Base-by-base conservation (phyloP, 2,797 vertebrate species). In the Cephalopachus bancanus region DNA sequence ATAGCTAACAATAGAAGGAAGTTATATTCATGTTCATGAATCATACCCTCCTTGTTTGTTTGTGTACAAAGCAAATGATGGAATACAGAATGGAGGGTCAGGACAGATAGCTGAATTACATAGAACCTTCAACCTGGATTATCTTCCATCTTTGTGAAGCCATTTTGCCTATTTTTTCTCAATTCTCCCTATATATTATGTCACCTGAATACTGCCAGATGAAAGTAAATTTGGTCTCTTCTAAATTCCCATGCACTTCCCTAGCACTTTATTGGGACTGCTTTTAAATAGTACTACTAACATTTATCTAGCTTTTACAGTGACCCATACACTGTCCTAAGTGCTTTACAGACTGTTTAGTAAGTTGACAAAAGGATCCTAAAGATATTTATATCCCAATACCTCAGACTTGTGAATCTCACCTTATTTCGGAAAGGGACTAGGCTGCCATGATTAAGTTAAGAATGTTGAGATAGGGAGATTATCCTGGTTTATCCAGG, bases 51-150 rank as follows among this genome's bases (percentile, higher is more conserved):
- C 30, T 33, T 79, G 24, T 20, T 76, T 37, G 65, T 81, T 14
- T 75, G 30, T 30, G 33, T 30, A 30, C 3, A n/a, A 79, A 55
- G 22, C 5, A 5, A 26, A 71, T 7, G 0, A 3, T 20, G 33
- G 22, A 59, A 4, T 17, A 51, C 11, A 78, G 4, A 7, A 62
- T 9, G 5, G 11, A 51, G 19, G 12, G 33, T 0, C 15, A 28
- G 9, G 16, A 55, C 2, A 19, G 4, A 64, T 0, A 30, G 28
- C 10, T 10, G 1, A 79, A 10, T 30, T n/a, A 17, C 0, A 2
- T 0, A 60, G 20, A 3, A 6, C 2, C 26, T 74, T 30, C 20
- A 28, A 10, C 15, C 11, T 16, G 2, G 1, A 10, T 37, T 20
- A 30, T 2, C 30, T 9, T 17, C 10, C 15, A 30, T 12, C 30